Percentiles rank a stretch among this genome's conserved stretches.
Evolutionary conservation across 2,113 vertebrate genomes (phyloP).

Genomic region (Anser cygnoides): DNA sequence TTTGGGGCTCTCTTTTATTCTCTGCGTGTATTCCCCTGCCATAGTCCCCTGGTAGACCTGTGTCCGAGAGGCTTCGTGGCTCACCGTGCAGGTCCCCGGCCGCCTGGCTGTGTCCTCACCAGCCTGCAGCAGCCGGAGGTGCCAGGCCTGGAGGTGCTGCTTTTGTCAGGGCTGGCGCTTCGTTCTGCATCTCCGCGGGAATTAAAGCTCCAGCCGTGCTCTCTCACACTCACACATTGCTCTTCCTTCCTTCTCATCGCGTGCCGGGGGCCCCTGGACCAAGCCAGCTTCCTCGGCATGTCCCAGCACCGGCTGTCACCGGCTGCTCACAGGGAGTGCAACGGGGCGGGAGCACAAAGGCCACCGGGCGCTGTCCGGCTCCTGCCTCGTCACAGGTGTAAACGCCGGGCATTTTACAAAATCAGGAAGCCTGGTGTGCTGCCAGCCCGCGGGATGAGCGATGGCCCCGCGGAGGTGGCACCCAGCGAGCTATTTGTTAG

Average conservation of each 20-base stretch:
- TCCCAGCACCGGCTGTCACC: background rate
- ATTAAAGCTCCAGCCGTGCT: background rate
- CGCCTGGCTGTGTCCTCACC: no score
- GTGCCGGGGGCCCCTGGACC: background rate
- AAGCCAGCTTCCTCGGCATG: background rate
- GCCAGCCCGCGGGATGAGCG: background rate
- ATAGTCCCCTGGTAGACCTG: background rate
- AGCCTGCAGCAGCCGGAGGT: background rate
- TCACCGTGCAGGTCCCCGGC: no score
- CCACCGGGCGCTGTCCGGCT: background rate
- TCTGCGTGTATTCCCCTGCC: background rate
- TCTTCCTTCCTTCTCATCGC: accelerated
- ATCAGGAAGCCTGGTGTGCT: background rate
- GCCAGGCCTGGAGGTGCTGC: background rate
- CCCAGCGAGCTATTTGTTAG: background rate
- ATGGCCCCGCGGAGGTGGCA: background rate
- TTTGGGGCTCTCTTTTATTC: background rate
- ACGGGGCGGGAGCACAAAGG: background rate
- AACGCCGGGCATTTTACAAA: background rate
- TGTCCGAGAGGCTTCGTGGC: background rate
- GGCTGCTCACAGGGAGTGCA: background rate
- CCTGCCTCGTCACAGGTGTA: background rate
- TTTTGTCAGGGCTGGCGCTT: background rate
- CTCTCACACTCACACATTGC: background rate
- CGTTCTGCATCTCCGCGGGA: background rate